Evolutionary conservation across 2,888 invertebrate species (phyloP), one percentile per base, ranked within the genome.

Genomic region (Dryadula phaetusa): DNA sequence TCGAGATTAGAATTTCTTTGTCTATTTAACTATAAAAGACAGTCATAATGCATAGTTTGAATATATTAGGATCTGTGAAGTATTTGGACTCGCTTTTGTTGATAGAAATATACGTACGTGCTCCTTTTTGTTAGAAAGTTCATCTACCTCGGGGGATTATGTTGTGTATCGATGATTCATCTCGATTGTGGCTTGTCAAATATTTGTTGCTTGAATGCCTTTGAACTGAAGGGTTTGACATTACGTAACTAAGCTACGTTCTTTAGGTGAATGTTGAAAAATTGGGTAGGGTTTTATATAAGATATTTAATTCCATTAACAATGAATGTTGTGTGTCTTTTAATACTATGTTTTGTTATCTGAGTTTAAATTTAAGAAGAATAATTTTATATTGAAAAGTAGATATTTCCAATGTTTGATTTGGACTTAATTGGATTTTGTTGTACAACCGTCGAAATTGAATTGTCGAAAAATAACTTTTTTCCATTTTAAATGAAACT

Each of bases 11-110:
- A 80, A 67, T 53, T 54, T 82, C 83, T 87, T 91, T 90, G 89
- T 92, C 80, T 87, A 86, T 76, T 77, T 74, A 70, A 77, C 74
- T 76, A 84, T 80, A 77, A 79, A 70, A 82, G 79, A 80, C 80
- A 79, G 82, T 84, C 82, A 89, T 88, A 90, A 89, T 87, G 86
- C 84, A 87, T 90, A 87, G 88, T 89, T 87, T 88, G 88, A 88
- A 92, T 92, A 85, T 82, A 88, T 90, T 88, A 87, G 83, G 87
- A 88, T 83, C 86, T 86, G 84, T 86, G 86, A 86, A 86, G 84
- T 79, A 75, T 78, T 78, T 82, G 78, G 74, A 75, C 75, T 79
- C 75, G 75, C 75, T 82, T n/a, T 81, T 82, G 83, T 83, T 75
- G 73, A 76, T 73, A 75, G 72, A 76, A 77, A 77, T 47, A 75